Base-by-base conservation (phyloP, 2,888 invertebrate genomes). In the Hipparchia sbordonii region DNA sequence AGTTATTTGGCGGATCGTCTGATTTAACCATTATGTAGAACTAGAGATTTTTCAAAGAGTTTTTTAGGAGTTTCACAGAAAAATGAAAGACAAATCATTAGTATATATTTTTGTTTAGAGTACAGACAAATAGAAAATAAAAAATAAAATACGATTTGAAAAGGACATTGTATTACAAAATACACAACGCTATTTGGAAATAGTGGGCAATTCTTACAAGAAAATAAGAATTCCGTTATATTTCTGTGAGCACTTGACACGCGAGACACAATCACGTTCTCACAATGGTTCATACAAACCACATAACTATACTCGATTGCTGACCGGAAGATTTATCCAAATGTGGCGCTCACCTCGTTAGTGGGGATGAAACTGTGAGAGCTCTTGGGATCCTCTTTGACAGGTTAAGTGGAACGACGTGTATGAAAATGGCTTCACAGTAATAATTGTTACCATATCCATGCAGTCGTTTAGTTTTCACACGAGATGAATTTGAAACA, bases 301-400 rank as follows among this genome's bases (percentile, higher is more conserved):
- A 73, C 80, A 78, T 73, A 71, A 70, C 70, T 73, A 77, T 77
- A 77, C 75, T 76, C 76, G 78, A 77, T 79, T 81, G 80, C 82
- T 85, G 85, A 84, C 84, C 83, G 80, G 79, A 75, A 81, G 80
- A 78, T 82, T 82, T 82, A 83, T 83, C 82, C 81, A 82, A 84
- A 86, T 83, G 80, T 86, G 72, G 70, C 69, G 66, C 82, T 82
- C 82, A 81, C 82, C 83, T 89, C 84, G 88, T 89, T 89, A 89
- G 87, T 81, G 77, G 51, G 74, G 77, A 83, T 83, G 85, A 82
- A 82, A 81, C 77, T 82, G 82, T 82, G 67, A 76, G 71, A 79
- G 81, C 84, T 82, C 85, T 85, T 77, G 51, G 67, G 78, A 74
- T 78, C 69, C 69, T 51, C 76, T 77, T 78, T 79, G 74, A 70